A percentile compares a stretch with the other conserved stretches of the same genome.
These are phyloP conservation scores for Notodonta dromedarius DNA, from an alignment of 2,888 invertebrate species.

Conservation along the genomic window DNA sequence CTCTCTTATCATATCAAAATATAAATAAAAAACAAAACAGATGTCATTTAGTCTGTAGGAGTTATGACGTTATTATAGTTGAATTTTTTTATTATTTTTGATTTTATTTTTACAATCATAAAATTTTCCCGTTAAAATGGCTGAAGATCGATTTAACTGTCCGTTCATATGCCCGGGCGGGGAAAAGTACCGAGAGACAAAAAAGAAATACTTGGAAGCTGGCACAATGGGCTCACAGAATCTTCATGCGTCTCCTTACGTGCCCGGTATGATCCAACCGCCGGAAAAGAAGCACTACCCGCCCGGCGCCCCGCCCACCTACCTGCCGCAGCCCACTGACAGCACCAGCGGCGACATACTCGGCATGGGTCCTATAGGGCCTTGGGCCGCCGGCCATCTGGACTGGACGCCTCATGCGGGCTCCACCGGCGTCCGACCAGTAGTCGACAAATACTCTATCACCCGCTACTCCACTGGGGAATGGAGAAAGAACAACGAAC, in stretches of 20 bases:
- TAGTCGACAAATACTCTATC: constrained; percentile 91
- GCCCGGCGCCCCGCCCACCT: constrained; percentile 66
- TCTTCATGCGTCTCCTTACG: constrained; percentile 50
- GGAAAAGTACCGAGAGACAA: not conserved
- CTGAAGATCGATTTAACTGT: constrained; percentile 48
- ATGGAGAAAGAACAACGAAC: constrained; percentile 87
- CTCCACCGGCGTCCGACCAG: constrained; percentile 89
- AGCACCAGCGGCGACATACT: constrained; percentile 74
- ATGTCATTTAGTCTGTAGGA: constrained; percentile 15
- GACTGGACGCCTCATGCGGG: constrained; percentile 90
- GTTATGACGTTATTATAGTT: constrained; percentile 9
- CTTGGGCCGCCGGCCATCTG: constrained; percentile 90
- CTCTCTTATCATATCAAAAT: too few relatives aligned
- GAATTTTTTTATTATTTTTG: constrained; percentile 25
- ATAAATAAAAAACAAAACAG: too few relatives aligned
- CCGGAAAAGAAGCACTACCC: constrained; percentile 60
- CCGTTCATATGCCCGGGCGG: constrained; percentile 63
- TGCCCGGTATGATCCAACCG: constrained; percentile 65
- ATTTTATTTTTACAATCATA: constrained; percentile 26
- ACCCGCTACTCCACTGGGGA: constrained; percentile 89
- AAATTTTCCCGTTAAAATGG: constrained; percentile 54
- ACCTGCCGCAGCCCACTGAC: constrained; percentile 72
- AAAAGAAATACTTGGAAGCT: constrained; percentile 39
- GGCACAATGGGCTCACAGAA: constrained; percentile 35
- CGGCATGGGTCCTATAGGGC: constrained; percentile 80